Conservation (phyloP, 2,888 invertebrate genomes). For the Zele albiditarsus region DNA sequence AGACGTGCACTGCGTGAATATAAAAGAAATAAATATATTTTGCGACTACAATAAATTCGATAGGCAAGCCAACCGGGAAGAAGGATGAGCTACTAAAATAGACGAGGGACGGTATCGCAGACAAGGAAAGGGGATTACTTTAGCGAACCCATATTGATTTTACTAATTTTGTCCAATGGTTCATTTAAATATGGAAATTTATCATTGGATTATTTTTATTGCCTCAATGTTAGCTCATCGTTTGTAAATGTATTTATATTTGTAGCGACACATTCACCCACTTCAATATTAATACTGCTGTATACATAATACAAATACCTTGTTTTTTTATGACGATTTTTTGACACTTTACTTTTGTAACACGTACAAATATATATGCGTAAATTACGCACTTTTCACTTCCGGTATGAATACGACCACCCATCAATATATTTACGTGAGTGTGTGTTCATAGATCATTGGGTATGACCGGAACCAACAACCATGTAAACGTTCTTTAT, state of each 20-base stretch:
- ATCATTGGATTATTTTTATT: not conserved
- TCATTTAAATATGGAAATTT: not conserved
- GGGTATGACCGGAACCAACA: slow-evolving; percentile 9
- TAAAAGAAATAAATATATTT: slow-evolving; percentile 10
- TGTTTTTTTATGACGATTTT: not conserved
- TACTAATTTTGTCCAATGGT: not conserved
- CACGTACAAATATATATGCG: not conserved
- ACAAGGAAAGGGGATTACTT: slow-evolving; percentile 4
- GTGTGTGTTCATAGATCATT: not conserved
- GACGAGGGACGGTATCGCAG: not conserved
- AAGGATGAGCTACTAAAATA: not conserved
- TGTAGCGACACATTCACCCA: not conserved
- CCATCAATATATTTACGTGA: not conserved
- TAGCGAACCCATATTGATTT: not conserved
- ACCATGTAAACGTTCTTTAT: slow-evolving; percentile 13
- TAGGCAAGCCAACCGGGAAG: not conserved
- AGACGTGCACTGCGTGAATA: slow-evolving; percentile 15
- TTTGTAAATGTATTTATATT: not conserved
- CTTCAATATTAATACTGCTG: not conserved
- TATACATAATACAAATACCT: not conserved
- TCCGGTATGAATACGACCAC: not conserved
- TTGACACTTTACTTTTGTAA: not conserved
- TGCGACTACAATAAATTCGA: not conserved
- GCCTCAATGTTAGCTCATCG: not conserved
- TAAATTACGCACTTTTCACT: not conserved